These are phyloP conservation scores for Osmerus mordax DNA, from an alignment of 2,113 vertebrate genomes.

Conservation along the genomic window DNA sequence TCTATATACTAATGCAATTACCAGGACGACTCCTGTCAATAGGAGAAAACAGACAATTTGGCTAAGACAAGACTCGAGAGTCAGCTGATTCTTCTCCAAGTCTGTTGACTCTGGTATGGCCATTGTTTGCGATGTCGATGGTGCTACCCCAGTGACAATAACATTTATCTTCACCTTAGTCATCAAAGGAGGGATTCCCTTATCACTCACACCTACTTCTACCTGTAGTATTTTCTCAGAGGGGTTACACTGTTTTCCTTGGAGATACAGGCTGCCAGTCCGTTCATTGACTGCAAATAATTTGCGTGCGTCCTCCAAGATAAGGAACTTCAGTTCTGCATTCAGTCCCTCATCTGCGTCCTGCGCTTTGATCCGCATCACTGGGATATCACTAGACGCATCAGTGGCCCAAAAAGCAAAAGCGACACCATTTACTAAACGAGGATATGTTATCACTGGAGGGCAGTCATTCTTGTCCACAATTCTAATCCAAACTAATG, in stretches of 20 bases:
- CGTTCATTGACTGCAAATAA: slow-evolving; percentile 34
- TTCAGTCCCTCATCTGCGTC: slow-evolving; percentile 17
- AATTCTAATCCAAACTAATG: slow-evolving; percentile 73
- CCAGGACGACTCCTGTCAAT: background rate
- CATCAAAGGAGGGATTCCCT: background rate
- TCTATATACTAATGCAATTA: slow-evolving; percentile 15
- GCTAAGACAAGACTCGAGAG: background rate
- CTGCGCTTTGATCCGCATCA: slow-evolving; percentile 7
- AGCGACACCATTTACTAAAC: slow-evolving; percentile 28
- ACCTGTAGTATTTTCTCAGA: background rate
- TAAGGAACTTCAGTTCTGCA: slow-evolving; percentile 18
- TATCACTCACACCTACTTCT: background rate
- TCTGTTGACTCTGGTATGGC: background rate
- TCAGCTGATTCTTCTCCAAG: too few species aligned
- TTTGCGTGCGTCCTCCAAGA: slow-evolving; percentile 39
- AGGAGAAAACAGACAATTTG: background rate
- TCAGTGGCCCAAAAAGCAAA: slow-evolving; percentile 10
- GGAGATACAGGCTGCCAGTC: slow-evolving; percentile 25
- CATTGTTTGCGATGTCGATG: background rate
- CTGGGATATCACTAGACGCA: slow-evolving; percentile 3
- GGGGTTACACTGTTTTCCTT: slow-evolving; percentile 40
- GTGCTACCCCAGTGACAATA: background rate
- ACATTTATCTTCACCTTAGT: background rate
- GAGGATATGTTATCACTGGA: slow-evolving; percentile 43
- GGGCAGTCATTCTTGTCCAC: slow-evolving; percentile 78